A percentile compares a stretch with the other conserved stretches of the same genome.
Evolutionary conservation across 2,888 invertebrate genomes (phyloP).

Genomic region (Chesias legatella): DNA sequence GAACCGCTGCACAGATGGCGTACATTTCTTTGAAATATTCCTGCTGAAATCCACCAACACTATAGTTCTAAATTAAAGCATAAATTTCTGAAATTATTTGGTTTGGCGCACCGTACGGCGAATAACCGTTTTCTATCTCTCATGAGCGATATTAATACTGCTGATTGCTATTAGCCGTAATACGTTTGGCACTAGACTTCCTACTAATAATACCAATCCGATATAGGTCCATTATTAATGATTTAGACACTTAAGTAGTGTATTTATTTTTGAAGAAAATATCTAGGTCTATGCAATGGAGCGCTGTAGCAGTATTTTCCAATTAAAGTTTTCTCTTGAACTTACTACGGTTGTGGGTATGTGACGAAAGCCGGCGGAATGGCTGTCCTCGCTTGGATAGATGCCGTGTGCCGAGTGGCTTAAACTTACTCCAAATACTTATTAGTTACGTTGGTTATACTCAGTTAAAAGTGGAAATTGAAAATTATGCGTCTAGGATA

Average conservation of each 20-base stretch:
- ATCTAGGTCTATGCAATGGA: slow-evolving; percentile 3
- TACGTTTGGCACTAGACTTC: slow-evolving; percentile 10
- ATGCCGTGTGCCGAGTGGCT: slow-evolving; percentile 8
- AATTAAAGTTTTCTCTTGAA: slow-evolving; percentile 63
- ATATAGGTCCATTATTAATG: slow-evolving; percentile 1
- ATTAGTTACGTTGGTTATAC: background rate
- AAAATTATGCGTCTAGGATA: too few relatives aligned
- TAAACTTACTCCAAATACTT: slow-evolving; percentile 9
- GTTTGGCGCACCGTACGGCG: background rate
- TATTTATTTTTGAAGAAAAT: background rate
- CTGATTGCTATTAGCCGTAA: slow-evolving; percentile 11
- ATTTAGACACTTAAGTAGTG: background rate
- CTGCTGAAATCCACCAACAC: slow-evolving; percentile 5
- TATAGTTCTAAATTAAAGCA: slow-evolving; percentile 11
- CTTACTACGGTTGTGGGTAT: slow-evolving; percentile 40
- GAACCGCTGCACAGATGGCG: slow-evolving; percentile 36
- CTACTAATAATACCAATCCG: slow-evolving; percentile 7
- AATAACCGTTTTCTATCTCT: slow-evolving; percentile 2
- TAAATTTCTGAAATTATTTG: slow-evolving; percentile 10
- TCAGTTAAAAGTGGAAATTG: too few relatives aligned
- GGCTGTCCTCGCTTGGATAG: slow-evolving; percentile 17
- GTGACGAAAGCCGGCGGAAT: slow-evolving; percentile 16
- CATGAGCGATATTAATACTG: slow-evolving; percentile 8
- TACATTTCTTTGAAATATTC: slow-evolving; percentile 31
- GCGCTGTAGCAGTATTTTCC: slow-evolving; percentile 45